phyloP scores from a whole-genome alignment of 2,113 vertebrate genomes.

The Nibea albiflora region DNA sequence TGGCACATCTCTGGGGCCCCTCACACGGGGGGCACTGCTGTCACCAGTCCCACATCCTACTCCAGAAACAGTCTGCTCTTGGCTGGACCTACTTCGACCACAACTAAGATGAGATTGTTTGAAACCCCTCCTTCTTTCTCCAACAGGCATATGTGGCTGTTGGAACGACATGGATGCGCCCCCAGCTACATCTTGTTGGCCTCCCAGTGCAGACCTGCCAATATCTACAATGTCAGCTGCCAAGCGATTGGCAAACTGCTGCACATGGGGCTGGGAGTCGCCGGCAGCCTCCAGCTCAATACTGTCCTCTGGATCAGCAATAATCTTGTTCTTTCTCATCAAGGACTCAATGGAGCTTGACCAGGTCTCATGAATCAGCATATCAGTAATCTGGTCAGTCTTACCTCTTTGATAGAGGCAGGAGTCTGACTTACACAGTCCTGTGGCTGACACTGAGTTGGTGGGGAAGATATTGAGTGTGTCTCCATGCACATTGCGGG shows the following conservation, averaged over 20 bases:
- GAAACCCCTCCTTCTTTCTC: slow-evolving; percentile 78
- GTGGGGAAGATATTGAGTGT: slow-evolving; percentile 86
- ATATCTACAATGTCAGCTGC: slow-evolving; percentile 87
- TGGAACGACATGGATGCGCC: slow-evolving; percentile 56
- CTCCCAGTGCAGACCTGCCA: slow-evolving; percentile 83
- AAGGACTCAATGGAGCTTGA: slow-evolving; percentile 95
- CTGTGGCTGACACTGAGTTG: slow-evolving; percentile 82
- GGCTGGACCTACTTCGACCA: slow-evolving; percentile 64
- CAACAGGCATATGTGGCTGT: slow-evolving; percentile 68
- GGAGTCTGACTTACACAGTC: slow-evolving; percentile 96
- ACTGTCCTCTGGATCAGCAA: slow-evolving; percentile 83
- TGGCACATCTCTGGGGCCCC: slow-evolving; percentile 89
- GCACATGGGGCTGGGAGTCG: slow-evolving; percentile 83
- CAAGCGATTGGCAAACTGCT: slow-evolving; percentile 85
- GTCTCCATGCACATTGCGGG: slow-evolving; percentile 86
- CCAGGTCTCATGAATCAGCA: slow-evolving; percentile 97
- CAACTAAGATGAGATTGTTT: slow-evolving; percentile 72
- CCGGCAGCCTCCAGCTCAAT: slow-evolving; percentile 78
- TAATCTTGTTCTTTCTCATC: slow-evolving; percentile 98
- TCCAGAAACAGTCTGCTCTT: slow-evolving; percentile 66
- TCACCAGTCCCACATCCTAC: slow-evolving; percentile 42
- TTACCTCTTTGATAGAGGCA: slow-evolving; percentile 92
- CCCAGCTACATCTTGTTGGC: slow-evolving; percentile 82
- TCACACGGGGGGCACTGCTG: slow-evolving; percentile 34
- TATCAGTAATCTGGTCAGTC: slow-evolving; percentile 92